phyloP scores from a whole-genome alignment of 2,888 invertebrate genomes.

The Yponomeuta malinellus region DNA sequence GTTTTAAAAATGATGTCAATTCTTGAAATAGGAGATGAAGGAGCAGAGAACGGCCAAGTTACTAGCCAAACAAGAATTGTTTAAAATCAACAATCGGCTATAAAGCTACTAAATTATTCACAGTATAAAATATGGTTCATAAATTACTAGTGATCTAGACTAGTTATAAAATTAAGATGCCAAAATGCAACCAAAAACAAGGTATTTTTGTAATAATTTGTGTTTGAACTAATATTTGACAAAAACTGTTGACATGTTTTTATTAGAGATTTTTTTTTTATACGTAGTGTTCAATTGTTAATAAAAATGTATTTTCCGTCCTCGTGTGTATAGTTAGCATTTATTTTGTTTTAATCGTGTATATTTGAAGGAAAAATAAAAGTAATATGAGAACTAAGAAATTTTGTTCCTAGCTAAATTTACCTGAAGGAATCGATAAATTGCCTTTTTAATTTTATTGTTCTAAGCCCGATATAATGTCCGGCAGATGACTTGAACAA shows the following conservation, averaged over 20 bases:
- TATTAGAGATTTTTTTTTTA: conserved; percentile 22
- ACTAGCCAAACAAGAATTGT: too few species aligned
- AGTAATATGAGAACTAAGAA: not conserved
- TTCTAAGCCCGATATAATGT: too few species aligned
- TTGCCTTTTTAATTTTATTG: too few species aligned
- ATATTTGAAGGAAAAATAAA: conserved; percentile 2
- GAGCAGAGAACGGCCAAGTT: too few species aligned
- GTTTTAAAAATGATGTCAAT: too few species aligned
- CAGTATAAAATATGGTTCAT: not conserved
- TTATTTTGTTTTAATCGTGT: conserved; percentile 43
- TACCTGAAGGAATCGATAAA: too few species aligned
- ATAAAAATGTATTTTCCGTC: conserved; percentile 49
- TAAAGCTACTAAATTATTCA: too few species aligned
- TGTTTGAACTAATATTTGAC: conserved; percentile 16
- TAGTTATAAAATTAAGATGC: conserved; percentile 15
- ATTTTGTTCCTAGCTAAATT: too few species aligned
- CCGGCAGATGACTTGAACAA: too few species aligned
- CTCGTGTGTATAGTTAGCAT: conserved; percentile 34
- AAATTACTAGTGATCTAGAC: conserved; percentile 9
- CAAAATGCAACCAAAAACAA: conserved; percentile 26
- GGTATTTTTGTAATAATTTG: conserved; percentile 19
- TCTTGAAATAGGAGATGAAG: too few species aligned
- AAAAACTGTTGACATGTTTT: conserved; percentile 21
- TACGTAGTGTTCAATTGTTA: conserved; percentile 19
- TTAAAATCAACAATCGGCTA: too few species aligned